Evolutionary conservation across 2,888 invertebrate genomes (phyloP).

Genomic region (Limulus polyphemus): DNA sequence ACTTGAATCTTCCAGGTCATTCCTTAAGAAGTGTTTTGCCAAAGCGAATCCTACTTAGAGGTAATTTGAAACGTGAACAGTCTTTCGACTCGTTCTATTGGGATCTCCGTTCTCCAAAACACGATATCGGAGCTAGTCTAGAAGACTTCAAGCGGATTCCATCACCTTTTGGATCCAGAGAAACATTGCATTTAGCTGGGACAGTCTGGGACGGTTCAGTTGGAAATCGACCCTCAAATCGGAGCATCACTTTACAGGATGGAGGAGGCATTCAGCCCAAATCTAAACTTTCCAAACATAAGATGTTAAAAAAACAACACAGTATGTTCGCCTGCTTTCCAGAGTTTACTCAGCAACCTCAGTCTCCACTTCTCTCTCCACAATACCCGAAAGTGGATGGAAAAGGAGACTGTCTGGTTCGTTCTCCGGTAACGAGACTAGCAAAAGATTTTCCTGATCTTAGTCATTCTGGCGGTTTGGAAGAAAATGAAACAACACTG

Average conservation of each 20-base stretch:
- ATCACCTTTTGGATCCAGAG: conserved; percentile 26
- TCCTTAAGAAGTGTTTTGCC: conserved; percentile 21
- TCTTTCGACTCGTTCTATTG: conserved; percentile 29
- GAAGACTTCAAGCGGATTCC: conserved; percentile 24
- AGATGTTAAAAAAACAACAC: conserved; percentile 29
- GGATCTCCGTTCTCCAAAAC: conserved; percentile 23
- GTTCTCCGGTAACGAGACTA: too few species aligned
- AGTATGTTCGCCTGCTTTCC: conserved; percentile 29
- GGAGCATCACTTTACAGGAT: neutral
- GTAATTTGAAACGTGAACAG: conserved; percentile 27
- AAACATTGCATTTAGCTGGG: conserved; percentile 23
- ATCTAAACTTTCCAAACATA: conserved; percentile 26
- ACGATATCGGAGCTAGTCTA: conserved; percentile 21
- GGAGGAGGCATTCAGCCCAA: conserved; percentile 13
- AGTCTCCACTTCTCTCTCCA: conserved; percentile 6
- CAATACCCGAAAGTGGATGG: neutral
- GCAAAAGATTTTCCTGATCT: too few species aligned
- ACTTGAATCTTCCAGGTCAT: neutral
- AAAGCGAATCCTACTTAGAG: conserved; percentile 20
- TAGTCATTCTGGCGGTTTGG: too few species aligned
- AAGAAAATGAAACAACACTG: too few species aligned
- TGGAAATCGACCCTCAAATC: neutral
- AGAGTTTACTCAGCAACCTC: conserved; percentile 21
- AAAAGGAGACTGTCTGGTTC: too few species aligned
- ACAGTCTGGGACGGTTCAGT: conserved; percentile 23